These are phyloP conservation scores for Caenorhabditis japonica DNA, from an alignment of 2,888 invertebrate species.

Conservation along the genomic window DNA sequence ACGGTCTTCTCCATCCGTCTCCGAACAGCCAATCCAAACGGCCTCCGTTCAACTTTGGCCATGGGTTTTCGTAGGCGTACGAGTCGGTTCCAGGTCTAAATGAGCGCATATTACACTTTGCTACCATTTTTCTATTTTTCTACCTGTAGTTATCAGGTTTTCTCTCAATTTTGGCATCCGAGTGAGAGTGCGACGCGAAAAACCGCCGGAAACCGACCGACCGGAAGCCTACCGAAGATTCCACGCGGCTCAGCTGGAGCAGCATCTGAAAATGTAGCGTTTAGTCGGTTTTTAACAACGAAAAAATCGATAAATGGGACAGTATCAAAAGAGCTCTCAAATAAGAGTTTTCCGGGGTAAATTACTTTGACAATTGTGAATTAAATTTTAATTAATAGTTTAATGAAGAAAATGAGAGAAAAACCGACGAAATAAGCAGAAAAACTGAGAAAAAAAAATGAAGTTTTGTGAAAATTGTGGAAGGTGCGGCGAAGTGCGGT, in stretches of 20 bases:
- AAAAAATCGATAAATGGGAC: neutral
- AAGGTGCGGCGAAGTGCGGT: constrained; percentile 29
- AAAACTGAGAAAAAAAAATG: constrained; percentile 19
- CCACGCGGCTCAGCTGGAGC: constrained; percentile 48
- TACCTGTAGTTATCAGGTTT: constrained; percentile 68
- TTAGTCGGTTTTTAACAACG: neutral
- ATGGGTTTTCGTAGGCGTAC: constrained; percentile 77
- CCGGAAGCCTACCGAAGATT: constrained; percentile 35
- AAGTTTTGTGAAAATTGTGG: constrained; percentile 8
- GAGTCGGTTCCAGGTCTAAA: constrained; percentile 74
- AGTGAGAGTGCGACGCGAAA: constrained; percentile 50
- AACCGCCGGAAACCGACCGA: constrained; percentile 52
- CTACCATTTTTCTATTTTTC: too few relatives aligned
- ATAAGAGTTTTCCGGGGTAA: too few relatives aligned
- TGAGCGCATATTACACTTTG: neutral
- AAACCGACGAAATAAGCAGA: constrained; percentile 5
- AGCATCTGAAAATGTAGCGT: constrained; percentile 39
- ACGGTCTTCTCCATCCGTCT: constrained; percentile 76
- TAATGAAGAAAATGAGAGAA: constrained; percentile 7
- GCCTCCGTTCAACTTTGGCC: constrained; percentile 76
- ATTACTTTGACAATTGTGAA: too few relatives aligned
- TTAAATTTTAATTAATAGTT: too few relatives aligned
- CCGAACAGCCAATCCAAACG: constrained; percentile 75
- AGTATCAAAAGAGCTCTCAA: too few relatives aligned
- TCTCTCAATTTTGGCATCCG: constrained; percentile 64